Conservation (phyloP, 2,113 vertebrate genomes). For the Garra rufa region DNA sequence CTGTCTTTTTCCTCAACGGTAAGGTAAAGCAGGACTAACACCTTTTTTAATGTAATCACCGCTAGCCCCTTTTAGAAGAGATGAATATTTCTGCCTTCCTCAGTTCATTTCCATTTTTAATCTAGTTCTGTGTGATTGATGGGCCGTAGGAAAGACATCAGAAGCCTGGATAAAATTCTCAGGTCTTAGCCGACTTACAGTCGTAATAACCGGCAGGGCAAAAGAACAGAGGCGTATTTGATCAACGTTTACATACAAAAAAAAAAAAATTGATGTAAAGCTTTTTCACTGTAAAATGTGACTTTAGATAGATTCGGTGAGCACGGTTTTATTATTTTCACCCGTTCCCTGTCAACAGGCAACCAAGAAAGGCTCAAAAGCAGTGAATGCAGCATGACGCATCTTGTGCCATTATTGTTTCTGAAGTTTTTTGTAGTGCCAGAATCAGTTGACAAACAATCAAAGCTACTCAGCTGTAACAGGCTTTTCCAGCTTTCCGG, state of each 20-base stretch:
- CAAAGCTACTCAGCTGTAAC: slow-evolving; percentile 16
- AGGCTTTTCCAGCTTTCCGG: slow-evolving; percentile 19
- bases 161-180: slow-evolving; percentile 38
- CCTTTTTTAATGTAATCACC: slow-evolving; percentile 56
- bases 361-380: background rate
- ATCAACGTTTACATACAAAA: background rate
- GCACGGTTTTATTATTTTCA: slow-evolving; percentile 33
- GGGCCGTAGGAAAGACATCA: slow-evolving; percentile 40
- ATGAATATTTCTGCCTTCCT: slow-evolving; percentile 48
- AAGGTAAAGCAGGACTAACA: slow-evolving; percentile 40
- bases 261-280: background rate
- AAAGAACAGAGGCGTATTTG: background rate
- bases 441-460: slow-evolving; percentile 32
- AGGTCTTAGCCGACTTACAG: slow-evolving; percentile 3
- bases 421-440: slow-evolving; percentile 18
- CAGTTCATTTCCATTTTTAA: slow-evolving; percentile 58
- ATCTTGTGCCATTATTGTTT: slow-evolving; percentile 26
- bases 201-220: slow-evolving; percentile 7
- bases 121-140: slow-evolving; percentile 46
- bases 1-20: slow-evolving; percentile 36
- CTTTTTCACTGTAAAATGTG: background rate
- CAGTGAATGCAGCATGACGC: slow-evolving; percentile 12
- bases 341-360: background rate
- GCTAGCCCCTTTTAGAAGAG: slow-evolving; percentile 46
- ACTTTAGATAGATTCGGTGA: slow-evolving; percentile 16